Percentiles rank a stretch among this genome's conserved stretches.
Evolutionary conservation across 35 echinoderm and acorn worm genomes (phyloP).

Genomic region (Hemicentrotus pulcherrimus): DNA sequence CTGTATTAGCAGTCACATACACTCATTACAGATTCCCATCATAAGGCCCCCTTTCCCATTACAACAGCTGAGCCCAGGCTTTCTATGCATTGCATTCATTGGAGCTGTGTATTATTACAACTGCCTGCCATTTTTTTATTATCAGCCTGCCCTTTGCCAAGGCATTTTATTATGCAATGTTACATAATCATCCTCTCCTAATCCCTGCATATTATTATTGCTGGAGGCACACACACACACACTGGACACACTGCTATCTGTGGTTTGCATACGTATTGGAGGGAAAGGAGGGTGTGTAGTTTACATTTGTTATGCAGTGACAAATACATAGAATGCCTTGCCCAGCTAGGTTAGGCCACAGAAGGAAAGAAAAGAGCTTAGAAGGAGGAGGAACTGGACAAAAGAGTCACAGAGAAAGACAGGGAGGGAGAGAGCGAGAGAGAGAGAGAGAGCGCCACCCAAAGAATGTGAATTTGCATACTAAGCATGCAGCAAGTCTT

Average conservation of each 20-base stretch:
- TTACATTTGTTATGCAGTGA: conserved; percentile 12
- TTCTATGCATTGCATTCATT: not conserved
- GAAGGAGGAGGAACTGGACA: not conserved
- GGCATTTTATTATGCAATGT: conserved; percentile 21
- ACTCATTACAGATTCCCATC: not conserved
- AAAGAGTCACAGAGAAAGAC: not conserved
- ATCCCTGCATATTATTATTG: conserved; percentile 4
- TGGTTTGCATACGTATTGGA: not conserved
- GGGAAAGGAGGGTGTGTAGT: not conserved
- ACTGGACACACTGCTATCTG: conserved; percentile 8
- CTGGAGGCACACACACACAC: conserved; percentile 38
- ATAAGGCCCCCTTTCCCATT: not conserved
- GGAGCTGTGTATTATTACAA: conserved; percentile 1
- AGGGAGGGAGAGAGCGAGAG: not conserved
- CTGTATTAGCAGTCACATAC: not conserved
- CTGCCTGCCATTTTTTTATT: conserved; percentile 25
- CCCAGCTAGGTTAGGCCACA: not conserved
- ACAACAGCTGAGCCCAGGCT: not conserved
- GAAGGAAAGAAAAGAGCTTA: not conserved
- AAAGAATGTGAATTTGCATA: conserved; percentile 37
- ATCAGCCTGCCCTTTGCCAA: conserved; percentile 26
- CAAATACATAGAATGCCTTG: not conserved
- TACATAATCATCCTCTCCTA: conserved; percentile 18
- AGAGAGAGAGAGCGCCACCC: not conserved
- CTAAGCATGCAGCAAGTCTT: not conserved